Conservation (phyloP, 2,113 vertebrate species). For the Taxidea taxus region DNA sequence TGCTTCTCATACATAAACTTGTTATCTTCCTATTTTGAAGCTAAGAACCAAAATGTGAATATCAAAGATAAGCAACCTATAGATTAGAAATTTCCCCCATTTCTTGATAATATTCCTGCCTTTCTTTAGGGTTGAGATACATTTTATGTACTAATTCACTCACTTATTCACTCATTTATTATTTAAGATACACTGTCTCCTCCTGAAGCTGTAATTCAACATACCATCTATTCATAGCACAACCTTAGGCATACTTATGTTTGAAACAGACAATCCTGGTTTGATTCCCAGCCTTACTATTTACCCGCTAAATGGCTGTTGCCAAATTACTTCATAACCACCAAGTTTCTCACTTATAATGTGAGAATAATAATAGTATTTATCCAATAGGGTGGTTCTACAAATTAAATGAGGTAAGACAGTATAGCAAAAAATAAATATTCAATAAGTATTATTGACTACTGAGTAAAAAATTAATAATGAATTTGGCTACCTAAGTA, state of each 20-base stretch:
- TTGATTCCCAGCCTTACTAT: not conserved
- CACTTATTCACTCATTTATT: not conserved
- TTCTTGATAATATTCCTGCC: not conserved
- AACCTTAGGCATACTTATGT: not conserved
- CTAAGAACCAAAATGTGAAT: slow-evolving; percentile 13
- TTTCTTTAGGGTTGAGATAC: not conserved
- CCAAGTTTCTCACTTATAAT: not conserved
- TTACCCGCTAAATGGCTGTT: not conserved
- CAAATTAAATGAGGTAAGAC: not conserved
- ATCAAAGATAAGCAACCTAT: not conserved
- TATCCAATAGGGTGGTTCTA: not conserved
- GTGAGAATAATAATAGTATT: not conserved
- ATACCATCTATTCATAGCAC: not conserved
- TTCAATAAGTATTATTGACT: not conserved
- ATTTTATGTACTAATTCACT: not conserved
- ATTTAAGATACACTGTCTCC: not conserved
- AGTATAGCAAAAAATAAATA: not conserved
- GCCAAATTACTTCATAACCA: not conserved
- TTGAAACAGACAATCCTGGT: not conserved
- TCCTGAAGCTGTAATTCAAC: not conserved
- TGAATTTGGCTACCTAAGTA: not conserved
- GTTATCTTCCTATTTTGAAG: slow-evolving; percentile 30
- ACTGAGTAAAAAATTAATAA: not conserved
- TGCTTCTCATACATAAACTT: not conserved
- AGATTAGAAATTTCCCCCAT: not conserved